Base-by-base conservation (phyloP, 1,140 invertebrate species). In the Hirudo medicinalis region DNA sequence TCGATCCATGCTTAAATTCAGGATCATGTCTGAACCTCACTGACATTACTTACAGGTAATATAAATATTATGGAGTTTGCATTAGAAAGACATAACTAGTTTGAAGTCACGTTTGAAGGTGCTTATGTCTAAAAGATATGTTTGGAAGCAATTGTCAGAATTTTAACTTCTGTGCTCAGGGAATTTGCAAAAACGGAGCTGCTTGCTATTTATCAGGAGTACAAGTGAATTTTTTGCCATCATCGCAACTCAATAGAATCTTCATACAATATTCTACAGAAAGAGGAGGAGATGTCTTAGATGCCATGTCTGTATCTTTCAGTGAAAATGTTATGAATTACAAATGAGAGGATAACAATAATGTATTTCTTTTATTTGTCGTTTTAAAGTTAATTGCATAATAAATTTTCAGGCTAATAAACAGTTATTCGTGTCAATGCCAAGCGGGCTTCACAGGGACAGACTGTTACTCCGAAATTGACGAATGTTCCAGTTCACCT, bases 291-390 rank as follows among this genome's bases (percentile, higher is more conserved):
- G 49, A 67, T 57, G 55, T 54, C 19, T 32, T 36, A 19, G 22
- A 72, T 32, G 55, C 67, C 25, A 29, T 25, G 36, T 32, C 67
- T 53, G 20, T 29, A 13, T 25, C 72, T 74, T 40, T 67, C 54
- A 53, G 75, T 75, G 54, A 53, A 54, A 70, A 75, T 17, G 91
- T 89, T 79, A 92, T 90, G 0, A 92, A 92, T 0, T 89, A 89
- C 0, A 93, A 94, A 78, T 95, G 92, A 77, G 88, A 91, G 74
- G 83, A 84, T 27, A 92, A 94, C 80, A 90, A 94, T 74, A 89
- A 95, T 82, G 92, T 95, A 77, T 94, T 92, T 79, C 84, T 94
- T 17, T 73, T 68, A 8, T 22, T 25, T 57, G 70, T 73, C 40
- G 72, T 73, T 78, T 77, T 85, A 53, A 54, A 72, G 13, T 66